Conservation (phyloP, 2,888 invertebrate species). For the Eubasilissa splendida region DNA sequence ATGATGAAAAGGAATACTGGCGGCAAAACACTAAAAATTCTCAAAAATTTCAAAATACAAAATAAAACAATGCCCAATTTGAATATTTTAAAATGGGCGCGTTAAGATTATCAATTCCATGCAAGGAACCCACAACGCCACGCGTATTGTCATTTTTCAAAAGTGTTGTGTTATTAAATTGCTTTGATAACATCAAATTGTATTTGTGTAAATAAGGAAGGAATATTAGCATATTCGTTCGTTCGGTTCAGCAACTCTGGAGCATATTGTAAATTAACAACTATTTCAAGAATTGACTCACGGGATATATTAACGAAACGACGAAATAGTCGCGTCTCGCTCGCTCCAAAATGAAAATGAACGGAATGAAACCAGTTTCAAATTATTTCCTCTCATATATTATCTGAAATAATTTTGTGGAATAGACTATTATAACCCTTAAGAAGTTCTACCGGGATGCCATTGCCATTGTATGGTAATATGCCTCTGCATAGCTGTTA, state of each 20-base stretch:
- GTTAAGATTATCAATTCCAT: neutral
- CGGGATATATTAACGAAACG: neutral
- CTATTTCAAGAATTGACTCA: conserved; percentile 4
- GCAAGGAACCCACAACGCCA: neutral
- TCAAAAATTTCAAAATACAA: neutral
- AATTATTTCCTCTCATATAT: neutral
- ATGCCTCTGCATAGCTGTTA: neutral
- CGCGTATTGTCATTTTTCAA: conserved; percentile 34
- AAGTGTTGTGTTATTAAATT: conserved; percentile 38
- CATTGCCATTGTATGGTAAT: conserved; percentile 28
- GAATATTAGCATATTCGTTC: conserved; percentile 27
- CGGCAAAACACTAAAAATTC: conserved; percentile 16
- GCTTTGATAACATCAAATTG: conserved; percentile 35
- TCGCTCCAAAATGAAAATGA: neutral
- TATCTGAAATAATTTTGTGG: neutral
- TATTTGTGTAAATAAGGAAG: conserved; percentile 29
- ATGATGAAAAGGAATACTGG: neutral
- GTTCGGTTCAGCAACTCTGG: neutral
- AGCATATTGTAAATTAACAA: neutral
- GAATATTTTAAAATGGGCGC: conserved; percentile 28
- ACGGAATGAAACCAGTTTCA: neutral
- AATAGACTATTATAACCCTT: conserved; percentile 11
- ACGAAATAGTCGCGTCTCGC: neutral
- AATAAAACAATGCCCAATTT: conserved; percentile 34
- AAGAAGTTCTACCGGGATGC: conserved; percentile 11